Conservation (phyloP, 1,140 invertebrate species). For the Eupristina koningsbergeri region DNA sequence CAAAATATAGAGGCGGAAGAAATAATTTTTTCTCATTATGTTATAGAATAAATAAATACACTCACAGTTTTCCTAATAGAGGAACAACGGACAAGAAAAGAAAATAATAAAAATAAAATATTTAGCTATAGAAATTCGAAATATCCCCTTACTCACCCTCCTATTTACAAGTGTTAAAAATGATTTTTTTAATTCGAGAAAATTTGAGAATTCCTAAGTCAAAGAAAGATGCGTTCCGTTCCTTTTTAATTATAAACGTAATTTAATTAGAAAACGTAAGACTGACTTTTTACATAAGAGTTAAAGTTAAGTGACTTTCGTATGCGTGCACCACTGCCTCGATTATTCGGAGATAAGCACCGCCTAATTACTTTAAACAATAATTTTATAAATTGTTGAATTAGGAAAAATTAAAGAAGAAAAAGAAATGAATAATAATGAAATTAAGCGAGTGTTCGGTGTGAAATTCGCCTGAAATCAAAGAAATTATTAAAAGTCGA, state of each 20-base stretch:
- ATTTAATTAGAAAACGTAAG: constrained; percentile 64
- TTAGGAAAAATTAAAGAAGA: constrained; percentile 37
- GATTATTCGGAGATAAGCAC: constrained; percentile 47
- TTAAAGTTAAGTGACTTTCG: constrained; percentile 48
- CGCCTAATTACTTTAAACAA: constrained; percentile 36
- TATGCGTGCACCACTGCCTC: constrained; percentile 47
- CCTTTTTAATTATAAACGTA: constrained; percentile 54
- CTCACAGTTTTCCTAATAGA: constrained; percentile 11
- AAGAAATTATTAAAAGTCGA: neutral
- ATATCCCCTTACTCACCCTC: neutral
- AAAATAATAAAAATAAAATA: constrained; percentile 58
- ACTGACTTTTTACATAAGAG: constrained; percentile 69
- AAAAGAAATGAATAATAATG: neutral
- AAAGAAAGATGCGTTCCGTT: constrained; percentile 13
- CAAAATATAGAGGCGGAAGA: neutral
- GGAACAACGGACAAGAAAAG: constrained; percentile 52
- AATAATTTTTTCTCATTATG: constrained; percentile 43
- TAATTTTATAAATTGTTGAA: constrained; percentile 45
- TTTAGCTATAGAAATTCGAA: constrained; percentile 35
- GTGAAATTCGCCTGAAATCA: neutral
- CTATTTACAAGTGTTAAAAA: constrained; percentile 7
- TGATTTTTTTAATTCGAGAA: constrained; percentile 41
- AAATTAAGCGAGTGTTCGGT: constrained; percentile 7
- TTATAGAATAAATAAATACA: constrained; percentile 19
- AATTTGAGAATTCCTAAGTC: constrained; percentile 45